Evolutionary conservation across 2,888 invertebrate species (phyloP), one percentile per base, ranked within the genome.

Genomic region (Leucoma salicis): DNA sequence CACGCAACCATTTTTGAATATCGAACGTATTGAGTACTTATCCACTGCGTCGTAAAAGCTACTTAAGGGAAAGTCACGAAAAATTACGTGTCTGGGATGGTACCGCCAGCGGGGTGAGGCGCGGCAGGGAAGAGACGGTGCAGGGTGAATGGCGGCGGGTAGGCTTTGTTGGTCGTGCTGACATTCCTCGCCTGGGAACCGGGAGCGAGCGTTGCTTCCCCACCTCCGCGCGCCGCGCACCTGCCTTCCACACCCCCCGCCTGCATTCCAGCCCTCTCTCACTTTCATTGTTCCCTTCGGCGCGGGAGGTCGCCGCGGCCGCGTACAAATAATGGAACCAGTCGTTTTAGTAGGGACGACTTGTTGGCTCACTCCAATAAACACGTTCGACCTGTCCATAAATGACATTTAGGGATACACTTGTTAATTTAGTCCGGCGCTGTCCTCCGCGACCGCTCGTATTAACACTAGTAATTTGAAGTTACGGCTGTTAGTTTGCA

Each of bases 131-230:
- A 57, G 63, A 66, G 47, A 66, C 63, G 52, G 58, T 51, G 82
- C 70, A 82, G 83, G 84, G 81, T 84, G 85, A 84, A 85, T 84
- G 86, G 78, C 81, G 83, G 85, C 82, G 77, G 69, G 78, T 72
- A 85, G 85, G 82, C 88, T 87, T 86, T 85, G 88, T 87, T 86
- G 83, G 80, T 86, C 77, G 81, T 75, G 77, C 82, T 85, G 84
- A 85, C 85, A 88, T 88, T 88, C 88, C 88, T 83, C 77, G 86
- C 86, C 85, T 88, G 88, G 87, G 87, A 86, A 86, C 86, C 80
- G 84, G 86, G 87, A 82, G 69, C 82, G 58, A 70, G 63, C 65
- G 58, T 65, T 57, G 58, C 63, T 57, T 57, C 63, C 11, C 4
- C 29, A 4, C 6, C 29, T 57, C 66, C 63, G 56, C 68, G 57